phyloP scores from a whole-genome alignment of 2,888 invertebrate genomes.

The Drosophila tripunctata region DNA sequence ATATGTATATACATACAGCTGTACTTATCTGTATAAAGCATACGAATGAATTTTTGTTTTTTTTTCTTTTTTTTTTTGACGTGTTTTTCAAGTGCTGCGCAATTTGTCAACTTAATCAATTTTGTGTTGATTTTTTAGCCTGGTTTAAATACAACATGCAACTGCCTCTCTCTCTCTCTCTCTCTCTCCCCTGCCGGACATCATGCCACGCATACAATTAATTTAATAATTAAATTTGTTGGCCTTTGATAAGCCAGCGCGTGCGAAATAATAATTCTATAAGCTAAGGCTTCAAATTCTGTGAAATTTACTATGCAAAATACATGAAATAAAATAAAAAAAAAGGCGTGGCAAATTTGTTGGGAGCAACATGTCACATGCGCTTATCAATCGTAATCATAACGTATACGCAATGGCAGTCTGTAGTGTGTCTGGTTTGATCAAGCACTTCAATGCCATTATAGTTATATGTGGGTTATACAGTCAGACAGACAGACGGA shows the following conservation, averaged over 20 bases:
- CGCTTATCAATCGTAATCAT: conserved; percentile 60
- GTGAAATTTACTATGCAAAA: conserved; percentile 30
- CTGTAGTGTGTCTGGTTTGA: conserved; percentile 8
- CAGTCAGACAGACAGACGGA: too few relatives aligned
- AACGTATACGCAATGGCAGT: conserved; percentile 14
- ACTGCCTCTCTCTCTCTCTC: too few relatives aligned
- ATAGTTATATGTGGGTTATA: too few relatives aligned
- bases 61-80: conserved; percentile 6
- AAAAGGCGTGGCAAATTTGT: conserved; percentile 34
- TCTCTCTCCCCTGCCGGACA: too few relatives aligned
- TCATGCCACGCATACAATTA: conserved; percentile 14
- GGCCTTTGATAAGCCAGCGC: conserved; percentile 51
- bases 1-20: conserved; percentile 2
- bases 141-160: conserved; percentile 21
- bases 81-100: conserved; percentile 53
- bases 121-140: conserved; percentile 24
- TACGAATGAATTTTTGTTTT: neutral
- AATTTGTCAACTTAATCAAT: conserved; percentile 56
- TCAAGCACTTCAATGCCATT: neutral
- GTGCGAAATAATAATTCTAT: conserved; percentile 37
- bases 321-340: neutral
- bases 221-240: conserved; percentile 5
- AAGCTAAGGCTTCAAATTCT: neutral
- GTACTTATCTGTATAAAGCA: conserved; percentile 16
- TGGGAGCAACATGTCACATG: conserved; percentile 63